A percentile compares a stretch with the other conserved stretches of the same genome.
phyloP scores from a whole-genome alignment of 2,113 vertebrate genomes.

The Grammomys dolichurus region DNA sequence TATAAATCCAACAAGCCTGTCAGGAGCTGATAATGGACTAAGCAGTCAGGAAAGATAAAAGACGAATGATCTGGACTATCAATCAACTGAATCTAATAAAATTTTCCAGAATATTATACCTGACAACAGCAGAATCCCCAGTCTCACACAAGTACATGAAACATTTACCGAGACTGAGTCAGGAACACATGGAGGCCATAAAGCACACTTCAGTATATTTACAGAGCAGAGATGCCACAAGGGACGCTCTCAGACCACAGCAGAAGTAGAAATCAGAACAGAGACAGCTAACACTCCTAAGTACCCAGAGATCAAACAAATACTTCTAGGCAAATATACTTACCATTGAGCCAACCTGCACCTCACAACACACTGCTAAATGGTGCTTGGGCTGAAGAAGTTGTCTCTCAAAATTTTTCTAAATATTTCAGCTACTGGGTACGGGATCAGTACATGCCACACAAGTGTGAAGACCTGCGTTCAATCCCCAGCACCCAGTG shows the following conservation, averaged over 20 bases:
- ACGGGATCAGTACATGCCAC: neutral
- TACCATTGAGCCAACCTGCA: neutral
- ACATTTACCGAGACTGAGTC: neutral
- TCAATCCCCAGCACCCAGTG: neutral
- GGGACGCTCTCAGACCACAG: neutral
- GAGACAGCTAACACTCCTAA: neutral
- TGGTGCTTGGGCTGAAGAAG: neutral
- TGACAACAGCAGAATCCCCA: neutral
- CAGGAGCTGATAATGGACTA: neutral
- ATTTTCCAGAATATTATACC: neutral
- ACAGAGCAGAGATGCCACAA: neutral
- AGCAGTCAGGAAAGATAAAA: neutral
- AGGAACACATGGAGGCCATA: neutral
- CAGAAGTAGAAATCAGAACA: neutral
- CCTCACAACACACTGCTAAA: neutral
- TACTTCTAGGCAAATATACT: neutral
- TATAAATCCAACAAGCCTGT: neutral
- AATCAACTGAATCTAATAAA: neutral
- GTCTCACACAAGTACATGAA: neutral
- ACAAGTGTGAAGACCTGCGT: neutral
- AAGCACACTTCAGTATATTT: neutral
- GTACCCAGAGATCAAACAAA: neutral
- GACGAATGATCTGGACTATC: neutral
- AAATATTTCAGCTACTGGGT: neutral
- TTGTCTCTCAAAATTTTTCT: neutral